Base-by-base conservation (phyloP, 2,797 vertebrate species). In the Microctenopoma lineatum region DNA sequence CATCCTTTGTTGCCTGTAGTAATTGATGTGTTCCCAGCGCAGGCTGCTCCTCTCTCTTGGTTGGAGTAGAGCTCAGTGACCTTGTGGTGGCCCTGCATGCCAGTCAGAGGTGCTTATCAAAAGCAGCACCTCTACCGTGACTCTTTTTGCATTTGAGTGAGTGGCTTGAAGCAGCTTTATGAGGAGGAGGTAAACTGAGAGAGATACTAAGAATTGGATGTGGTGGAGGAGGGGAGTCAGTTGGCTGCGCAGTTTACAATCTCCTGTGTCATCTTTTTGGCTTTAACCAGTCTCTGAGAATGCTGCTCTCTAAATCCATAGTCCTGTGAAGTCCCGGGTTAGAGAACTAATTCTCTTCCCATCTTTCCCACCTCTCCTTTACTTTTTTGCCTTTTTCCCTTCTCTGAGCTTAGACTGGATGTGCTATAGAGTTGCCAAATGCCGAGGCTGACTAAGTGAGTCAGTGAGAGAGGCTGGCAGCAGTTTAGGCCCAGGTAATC, bases 91-190 rank as follows among this genome's bases (percentile, higher is more conserved):
- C 73, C 70, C 55, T 54, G 41, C 72, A 73, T 80, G 86, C 71
- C 78, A 80, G 67, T 76, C 75, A 75, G 71, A 80, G 75, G 75
- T 83, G 77, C 80, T 89, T 85, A 85, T 90, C 85, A 84, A 89
- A 86, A 74, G 68, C 76, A 72, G 77, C 63, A 66, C 76, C 42
- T 73, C 74, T 79, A 63, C 77, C 83, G 89, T 71, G 73, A 73
- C 71, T 89, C 79, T 74, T 67, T 79, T 76, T 77, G 25, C 71
- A 72, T 76, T 44, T 44, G 74, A 84, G 63, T 61, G 63, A 87
- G 68, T 80, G 64, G 74, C 67, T 75, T 60, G 70, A 67, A 50
- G 75, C 59, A 53, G 57, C 56, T 63, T 36, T 76, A 62, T 41
- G 39, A 71, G 75, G 42, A 44, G 45, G 54, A 14, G 38, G n/a